Evolutionary conservation across 2,888 invertebrate species (phyloP), one percentile per base, ranked within the genome.

Genomic region (Hydraecia micacea): DNA sequence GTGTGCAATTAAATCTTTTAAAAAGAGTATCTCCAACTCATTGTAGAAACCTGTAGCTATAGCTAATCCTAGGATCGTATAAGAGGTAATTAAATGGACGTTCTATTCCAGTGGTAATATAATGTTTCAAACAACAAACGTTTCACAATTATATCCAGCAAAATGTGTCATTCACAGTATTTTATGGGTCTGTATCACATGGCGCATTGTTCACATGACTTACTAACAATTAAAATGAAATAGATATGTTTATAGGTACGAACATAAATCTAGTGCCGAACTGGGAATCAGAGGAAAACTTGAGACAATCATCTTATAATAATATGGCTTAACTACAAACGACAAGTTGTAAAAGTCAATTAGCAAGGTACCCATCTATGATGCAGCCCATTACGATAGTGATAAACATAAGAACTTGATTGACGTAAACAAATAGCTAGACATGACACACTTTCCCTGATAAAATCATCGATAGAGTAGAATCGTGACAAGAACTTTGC

Each of bases 161-260:
- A 76, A 80, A 74, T 84, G 55, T 85, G 65, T 66, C 66, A 76
- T 69, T 76, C 79, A 63, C 71, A 68, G 74, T 49, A 75, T 83
- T 79, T 79, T 73, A 84, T 84, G 49, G 55, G 66, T 70, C 58
- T 46, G 52, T 84, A 71, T 65, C 69, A 76, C 32, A 80, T 80
- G 65, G 66, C 39, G 46, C 46, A 73, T 72, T 79, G 58, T 70
- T 58, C 86, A 77, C 52, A n/a, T 80, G 78, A 75, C 68, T 55
- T 66, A 60, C 67, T 70, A 60, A 49, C 67, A 75, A 86, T 85
- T 63, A 73, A 79, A 80, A 75, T 39, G 9, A 70, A 80, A 73
- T 46, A 63, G 32, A 84, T 52, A 46, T 28, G 42, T 42, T 13
- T 36, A 11, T 28, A 73, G 13, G 11, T 18, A 70, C 28, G n/a